Percentiles rank a stretch among this genome's conserved stretches.
phyloP scores from a whole-genome alignment of 2,888 invertebrate genomes.

The Acanthacorydalis orientalis region DNA sequence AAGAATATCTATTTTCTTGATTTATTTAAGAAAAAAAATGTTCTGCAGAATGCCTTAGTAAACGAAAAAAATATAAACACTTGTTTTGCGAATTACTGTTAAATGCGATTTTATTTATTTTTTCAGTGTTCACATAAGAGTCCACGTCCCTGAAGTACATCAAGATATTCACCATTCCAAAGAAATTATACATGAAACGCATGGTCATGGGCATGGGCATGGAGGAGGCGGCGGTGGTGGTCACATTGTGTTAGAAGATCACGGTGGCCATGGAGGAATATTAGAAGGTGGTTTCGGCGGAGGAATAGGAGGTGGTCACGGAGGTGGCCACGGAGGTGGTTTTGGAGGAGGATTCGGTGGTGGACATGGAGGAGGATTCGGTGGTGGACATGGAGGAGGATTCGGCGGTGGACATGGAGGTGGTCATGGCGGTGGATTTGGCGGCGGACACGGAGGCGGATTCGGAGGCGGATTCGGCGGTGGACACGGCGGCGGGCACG shows the following conservation, averaged over 20 bases:
- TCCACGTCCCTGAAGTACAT: conserved; percentile 34
- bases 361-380: conserved; percentile 9
- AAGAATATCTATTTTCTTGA: too few species aligned
- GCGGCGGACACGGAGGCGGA: conserved; percentile 1
- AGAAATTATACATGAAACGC: conserved; percentile 25
- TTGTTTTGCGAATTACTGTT: too few species aligned
- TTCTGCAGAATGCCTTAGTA: too few species aligned
- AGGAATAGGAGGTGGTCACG: conserved; percentile 7
- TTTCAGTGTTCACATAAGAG: conserved; percentile 38
- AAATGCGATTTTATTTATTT: too few species aligned
- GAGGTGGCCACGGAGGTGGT: conserved; percentile 8
- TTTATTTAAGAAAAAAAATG: too few species aligned
- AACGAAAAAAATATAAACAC: too few species aligned
- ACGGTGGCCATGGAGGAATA: conserved; percentile 25
- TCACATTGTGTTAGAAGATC: conserved; percentile 17
- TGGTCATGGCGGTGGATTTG: neutral
- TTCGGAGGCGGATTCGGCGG: conserved; percentile 4
- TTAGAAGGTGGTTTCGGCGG: conserved; percentile 18
- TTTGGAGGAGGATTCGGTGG: conserved; percentile 10
- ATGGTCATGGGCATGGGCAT: conserved; percentile 16
- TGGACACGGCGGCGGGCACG: conserved; percentile 7
- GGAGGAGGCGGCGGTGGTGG: conserved; percentile 15
- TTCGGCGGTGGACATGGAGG: conserved; percentile 1
- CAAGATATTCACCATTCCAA: conserved; percentile 30
- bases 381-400: conserved; percentile 7